These are phyloP conservation scores for Zapus hudsonius DNA, from an alignment of 2,113 vertebrate genomes.

Conservation along the genomic window DNA sequence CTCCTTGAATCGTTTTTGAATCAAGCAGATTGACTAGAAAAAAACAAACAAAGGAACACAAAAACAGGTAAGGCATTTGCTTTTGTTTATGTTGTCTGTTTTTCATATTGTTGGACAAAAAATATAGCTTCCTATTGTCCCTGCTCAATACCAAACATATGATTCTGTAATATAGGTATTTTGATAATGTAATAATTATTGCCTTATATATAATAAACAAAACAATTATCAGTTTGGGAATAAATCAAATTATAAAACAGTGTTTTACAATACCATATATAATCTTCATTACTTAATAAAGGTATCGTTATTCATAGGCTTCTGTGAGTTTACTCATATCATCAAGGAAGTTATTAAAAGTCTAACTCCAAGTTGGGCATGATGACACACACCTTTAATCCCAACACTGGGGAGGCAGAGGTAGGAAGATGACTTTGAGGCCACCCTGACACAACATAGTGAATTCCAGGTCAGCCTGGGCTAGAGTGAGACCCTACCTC, in stretches of 20 bases:
- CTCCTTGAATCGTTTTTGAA: conserved; percentile 98
- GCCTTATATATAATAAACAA: background rate
- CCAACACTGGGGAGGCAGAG: too few relatives aligned
- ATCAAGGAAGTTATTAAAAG: background rate
- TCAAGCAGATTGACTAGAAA: conserved; percentile 97
- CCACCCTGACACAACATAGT: too few relatives aligned
- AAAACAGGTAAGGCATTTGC: conserved; percentile 80
- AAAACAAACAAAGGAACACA: conserved; percentile 84
- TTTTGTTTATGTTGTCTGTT: conserved; percentile 79
- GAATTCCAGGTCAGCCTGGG: too few relatives aligned
- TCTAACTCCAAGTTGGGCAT: too few relatives aligned
- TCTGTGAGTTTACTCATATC: conserved; percentile 3
- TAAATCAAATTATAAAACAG: background rate
- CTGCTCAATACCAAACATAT: background rate
- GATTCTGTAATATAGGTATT: background rate
- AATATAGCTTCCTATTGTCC: background rate
- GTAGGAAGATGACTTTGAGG: too few relatives aligned
- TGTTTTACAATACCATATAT: background rate
- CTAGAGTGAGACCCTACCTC: too few relatives aligned
- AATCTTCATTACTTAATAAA: background rate
- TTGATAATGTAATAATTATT: background rate
- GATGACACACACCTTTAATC: too few relatives aligned
- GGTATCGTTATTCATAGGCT: background rate
- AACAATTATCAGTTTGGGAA: background rate
- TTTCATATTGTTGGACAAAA: conserved; percentile 21